Evolutionary conservation across 1,140 invertebrate species (phyloP).

Genomic region (Centruroides vittatus): DNA sequence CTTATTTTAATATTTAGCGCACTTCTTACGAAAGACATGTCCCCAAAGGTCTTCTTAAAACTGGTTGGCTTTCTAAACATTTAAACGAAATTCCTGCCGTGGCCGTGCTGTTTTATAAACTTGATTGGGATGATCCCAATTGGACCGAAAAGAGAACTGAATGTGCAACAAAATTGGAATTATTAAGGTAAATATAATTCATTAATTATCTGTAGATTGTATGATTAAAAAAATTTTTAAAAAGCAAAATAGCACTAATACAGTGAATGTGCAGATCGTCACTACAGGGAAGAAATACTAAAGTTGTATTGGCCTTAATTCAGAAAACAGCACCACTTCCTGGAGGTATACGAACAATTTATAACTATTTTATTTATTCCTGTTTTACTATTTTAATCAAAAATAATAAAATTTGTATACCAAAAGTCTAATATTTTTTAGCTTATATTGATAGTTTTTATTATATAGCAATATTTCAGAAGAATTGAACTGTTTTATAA

Average conservation of each 20-base stretch:
- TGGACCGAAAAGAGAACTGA: constrained; percentile 92
- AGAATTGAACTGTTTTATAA: too few species aligned
- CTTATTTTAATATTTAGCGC: constrained; percentile 35
- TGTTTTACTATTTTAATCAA: too few species aligned
- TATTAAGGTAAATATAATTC: constrained; percentile 46
- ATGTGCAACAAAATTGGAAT: constrained; percentile 77
- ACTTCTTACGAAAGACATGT: constrained; percentile 91
- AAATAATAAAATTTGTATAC: too few species aligned
- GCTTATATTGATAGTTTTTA: too few species aligned
- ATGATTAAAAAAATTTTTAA: too few species aligned
- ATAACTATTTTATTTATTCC: too few species aligned
- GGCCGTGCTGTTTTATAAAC: constrained; percentile 86
- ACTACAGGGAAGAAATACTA: constrained; percentile 64
- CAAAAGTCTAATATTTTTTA: too few species aligned
- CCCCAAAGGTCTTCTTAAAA: constrained; percentile 89
- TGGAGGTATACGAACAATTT: constrained; percentile 31
- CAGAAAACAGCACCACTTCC: constrained; percentile 55
- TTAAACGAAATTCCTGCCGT: constrained; percentile 77
- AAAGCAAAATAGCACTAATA: too few species aligned
- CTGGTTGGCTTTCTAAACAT: constrained; percentile 92
- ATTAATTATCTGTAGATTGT: too few species aligned
- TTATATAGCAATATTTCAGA: too few species aligned
- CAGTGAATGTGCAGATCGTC: constrained; percentile 34
- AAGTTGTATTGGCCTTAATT: constrained; percentile 74
- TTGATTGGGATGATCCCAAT: constrained; percentile 88